Conservation (phyloP, 2,113 vertebrate species). For the Myotis lucifugus region DNA sequence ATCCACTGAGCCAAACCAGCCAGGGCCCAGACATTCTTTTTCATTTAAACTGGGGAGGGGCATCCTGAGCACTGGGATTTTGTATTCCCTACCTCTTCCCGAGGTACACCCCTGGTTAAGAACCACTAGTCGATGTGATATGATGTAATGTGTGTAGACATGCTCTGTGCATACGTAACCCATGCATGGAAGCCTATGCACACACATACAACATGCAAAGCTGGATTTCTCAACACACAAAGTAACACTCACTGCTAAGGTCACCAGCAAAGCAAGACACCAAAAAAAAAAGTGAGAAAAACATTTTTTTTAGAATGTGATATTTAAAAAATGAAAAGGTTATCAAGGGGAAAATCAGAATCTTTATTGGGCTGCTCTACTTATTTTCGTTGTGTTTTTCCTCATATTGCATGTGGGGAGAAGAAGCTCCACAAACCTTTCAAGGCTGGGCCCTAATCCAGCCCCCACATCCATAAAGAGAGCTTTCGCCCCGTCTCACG, state of each 20-base stretch:
- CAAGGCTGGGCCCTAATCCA: not conserved
- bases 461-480: not conserved
- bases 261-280: not conserved
- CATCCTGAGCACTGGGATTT: not conserved
- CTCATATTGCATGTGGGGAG: not conserved
- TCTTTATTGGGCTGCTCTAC: not conserved
- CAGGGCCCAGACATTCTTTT: not conserved
- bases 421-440: not conserved
- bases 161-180: not conserved
- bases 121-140: not conserved
- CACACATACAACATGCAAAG: not conserved
- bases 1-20: too few relatives aligned
- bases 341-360: not conserved
- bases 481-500: not conserved
- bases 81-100: not conserved
- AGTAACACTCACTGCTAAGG: not conserved
- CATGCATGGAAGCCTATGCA: not conserved
- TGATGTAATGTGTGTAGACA: not conserved
- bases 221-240: not conserved
- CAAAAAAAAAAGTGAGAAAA: not conserved
- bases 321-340: slow-evolving; percentile 7
- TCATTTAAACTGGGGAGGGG: not conserved
- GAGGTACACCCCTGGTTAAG: not conserved
- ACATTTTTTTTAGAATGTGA: not conserved
- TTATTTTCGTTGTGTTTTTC: not conserved